These are phyloP conservation scores for Pelusios castaneus DNA, from an alignment of 2,113 vertebrate genomes.

Conservation along the genomic window DNA sequence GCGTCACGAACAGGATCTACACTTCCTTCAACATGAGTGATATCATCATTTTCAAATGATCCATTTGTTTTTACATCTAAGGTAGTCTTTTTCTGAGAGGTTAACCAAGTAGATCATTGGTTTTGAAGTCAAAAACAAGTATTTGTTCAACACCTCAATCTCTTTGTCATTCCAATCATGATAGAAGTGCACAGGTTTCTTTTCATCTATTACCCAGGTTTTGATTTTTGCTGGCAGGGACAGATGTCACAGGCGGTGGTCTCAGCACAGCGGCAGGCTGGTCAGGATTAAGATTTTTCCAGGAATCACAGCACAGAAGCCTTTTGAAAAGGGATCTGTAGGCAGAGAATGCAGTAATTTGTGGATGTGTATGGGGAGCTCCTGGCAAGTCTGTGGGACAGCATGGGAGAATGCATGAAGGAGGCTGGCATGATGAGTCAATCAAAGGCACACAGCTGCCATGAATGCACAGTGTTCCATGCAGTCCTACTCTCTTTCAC, in stretches of 20 bases:
- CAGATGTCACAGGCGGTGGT: neutral
- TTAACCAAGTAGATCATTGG: constrained; percentile 99
- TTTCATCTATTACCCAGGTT: constrained; percentile 94
- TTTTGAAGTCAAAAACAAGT: constrained; percentile 97
- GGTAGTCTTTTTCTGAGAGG: constrained; percentile 97
- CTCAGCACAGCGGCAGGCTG: neutral
- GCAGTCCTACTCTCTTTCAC: neutral
- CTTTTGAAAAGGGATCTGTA: neutral
- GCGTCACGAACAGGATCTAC: constrained; percentile 96
- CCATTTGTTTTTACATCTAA: constrained; percentile 99
- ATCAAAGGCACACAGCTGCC: neutral
- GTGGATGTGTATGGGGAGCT: neutral
- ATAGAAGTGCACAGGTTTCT: constrained; percentile 92
- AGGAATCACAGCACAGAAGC: neutral
- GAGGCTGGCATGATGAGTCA: neutral
- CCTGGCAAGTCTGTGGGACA: neutral
- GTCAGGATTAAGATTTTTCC: neutral
- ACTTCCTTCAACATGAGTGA: constrained; percentile 95
- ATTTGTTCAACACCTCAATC: constrained; percentile 98
- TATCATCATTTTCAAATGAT: constrained; percentile 98
- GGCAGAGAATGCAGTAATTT: neutral
- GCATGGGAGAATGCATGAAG: neutral
- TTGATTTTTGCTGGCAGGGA: no score
- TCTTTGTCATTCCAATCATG: constrained; percentile 95
- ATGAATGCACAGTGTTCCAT: neutral